These are phyloP conservation scores for Nebria salina DNA, from an alignment of 2,888 invertebrate species.

Conservation along the genomic window DNA sequence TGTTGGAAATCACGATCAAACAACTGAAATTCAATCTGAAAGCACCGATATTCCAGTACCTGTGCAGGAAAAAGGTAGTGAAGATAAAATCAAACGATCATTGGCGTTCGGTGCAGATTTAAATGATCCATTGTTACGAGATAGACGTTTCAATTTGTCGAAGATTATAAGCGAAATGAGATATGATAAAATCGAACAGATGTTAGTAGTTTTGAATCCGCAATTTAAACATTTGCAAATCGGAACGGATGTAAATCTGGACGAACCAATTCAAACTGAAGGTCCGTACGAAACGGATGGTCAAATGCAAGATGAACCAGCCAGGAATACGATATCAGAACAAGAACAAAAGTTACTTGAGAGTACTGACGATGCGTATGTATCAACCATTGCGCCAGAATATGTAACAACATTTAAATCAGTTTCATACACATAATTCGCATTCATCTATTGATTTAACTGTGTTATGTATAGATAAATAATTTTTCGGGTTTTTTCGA, in stretches of 20 bases:
- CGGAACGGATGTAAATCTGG: slow-evolving; percentile 58
- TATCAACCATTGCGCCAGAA: slow-evolving; percentile 70
- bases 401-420: slow-evolving; percentile 63
- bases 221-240: not conserved
- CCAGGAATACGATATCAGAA: slow-evolving; percentile 60
- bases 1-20: no score
- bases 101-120: not conserved
- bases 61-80: not conserved
- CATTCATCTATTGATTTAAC: slow-evolving; percentile 19
- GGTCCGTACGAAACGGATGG: slow-evolving; percentile 70
- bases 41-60: not conserved
- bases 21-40: not conserved
- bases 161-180: not conserved
- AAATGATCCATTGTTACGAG: not conserved
- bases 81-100: not conserved
- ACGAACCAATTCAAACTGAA: slow-evolving; percentile 68
- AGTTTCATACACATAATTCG: slow-evolving; percentile 50
- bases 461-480: slow-evolving; percentile 30
- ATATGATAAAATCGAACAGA: not conserved
- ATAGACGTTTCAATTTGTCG: not conserved
- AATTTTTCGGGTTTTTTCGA: slow-evolving; percentile 3
- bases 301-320: slow-evolving; percentile 68
- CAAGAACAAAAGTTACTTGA: not conserved
- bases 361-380: slow-evolving; percentile 61
- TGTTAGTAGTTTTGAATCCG: not conserved